Conservation (phyloP, 2,113 vertebrate species). For the Etia nguti region DNA sequence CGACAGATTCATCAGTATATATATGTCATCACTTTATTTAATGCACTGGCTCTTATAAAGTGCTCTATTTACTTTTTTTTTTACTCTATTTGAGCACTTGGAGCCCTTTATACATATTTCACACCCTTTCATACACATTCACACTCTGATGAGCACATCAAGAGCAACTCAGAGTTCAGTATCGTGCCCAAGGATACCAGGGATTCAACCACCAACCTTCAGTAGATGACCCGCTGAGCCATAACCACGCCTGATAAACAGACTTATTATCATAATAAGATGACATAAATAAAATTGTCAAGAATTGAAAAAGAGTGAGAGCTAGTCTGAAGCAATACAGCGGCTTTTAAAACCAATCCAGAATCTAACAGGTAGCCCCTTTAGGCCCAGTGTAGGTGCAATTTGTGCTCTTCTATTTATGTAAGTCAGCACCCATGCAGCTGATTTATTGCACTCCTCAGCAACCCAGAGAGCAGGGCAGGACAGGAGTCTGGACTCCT, state of each 20-base stretch:
- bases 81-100: neutral
- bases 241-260: neutral
- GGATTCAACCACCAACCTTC: neutral
- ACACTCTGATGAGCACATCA: neutral
- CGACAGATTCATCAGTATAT: neutral
- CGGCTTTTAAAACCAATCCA: neutral
- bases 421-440: neutral
- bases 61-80: neutral
- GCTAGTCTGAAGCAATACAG: neutral
- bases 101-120: neutral
- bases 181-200: neutral
- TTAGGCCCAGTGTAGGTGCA: neutral
- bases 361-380: neutral
- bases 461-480: too few species aligned
- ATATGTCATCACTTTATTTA: neutral
- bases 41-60: neutral
- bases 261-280: neutral
- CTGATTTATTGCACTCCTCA: neutral
- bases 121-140: neutral
- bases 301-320: neutral
- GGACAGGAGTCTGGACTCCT: neutral
- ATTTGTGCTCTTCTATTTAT: neutral
- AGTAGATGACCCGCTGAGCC: neutral
- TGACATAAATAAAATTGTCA: neutral
- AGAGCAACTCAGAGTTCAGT: neutral